Percentiles rank a stretch among this genome's conserved stretches.
phyloP scores from a whole-genome alignment of 2,797 vertebrate species.

The Siniperca scherzeri region DNA sequence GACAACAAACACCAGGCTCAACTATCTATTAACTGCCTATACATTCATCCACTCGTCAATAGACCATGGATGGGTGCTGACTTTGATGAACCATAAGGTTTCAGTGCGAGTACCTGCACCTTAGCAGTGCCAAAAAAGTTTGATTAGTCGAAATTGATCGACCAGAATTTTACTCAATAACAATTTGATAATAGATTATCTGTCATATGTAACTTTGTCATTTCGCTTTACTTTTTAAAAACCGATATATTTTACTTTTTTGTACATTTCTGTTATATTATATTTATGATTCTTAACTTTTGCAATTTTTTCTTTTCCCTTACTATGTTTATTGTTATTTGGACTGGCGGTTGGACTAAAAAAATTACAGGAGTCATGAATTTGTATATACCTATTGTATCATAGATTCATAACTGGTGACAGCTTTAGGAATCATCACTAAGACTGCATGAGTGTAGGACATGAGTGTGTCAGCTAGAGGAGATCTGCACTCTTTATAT shows the following conservation, averaged over 20 bases:
- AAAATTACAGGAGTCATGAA: not conserved
- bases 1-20: constrained; percentile 3
- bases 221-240: not conserved
- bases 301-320: not conserved
- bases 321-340: not conserved
- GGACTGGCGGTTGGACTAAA: not conserved
- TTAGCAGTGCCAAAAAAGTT: not conserved
- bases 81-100: not conserved
- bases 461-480: not conserved
- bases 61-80: not conserved
- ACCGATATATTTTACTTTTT: not conserved
- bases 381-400: not conserved
- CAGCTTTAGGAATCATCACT: not conserved
- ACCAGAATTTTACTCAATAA: not conserved
- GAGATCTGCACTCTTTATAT: not conserved
- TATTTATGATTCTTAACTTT: not conserved
- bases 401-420: not conserved
- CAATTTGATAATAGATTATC: not conserved
- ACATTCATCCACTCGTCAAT: not conserved
- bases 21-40: not conserved
- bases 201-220: not conserved
- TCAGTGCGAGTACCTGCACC: not conserved
- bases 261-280: not conserved
- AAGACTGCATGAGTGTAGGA: not conserved
- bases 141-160: not conserved